Base-by-base conservation (phyloP, 1,140 invertebrate genomes). In the Glomeris maerens region DNA sequence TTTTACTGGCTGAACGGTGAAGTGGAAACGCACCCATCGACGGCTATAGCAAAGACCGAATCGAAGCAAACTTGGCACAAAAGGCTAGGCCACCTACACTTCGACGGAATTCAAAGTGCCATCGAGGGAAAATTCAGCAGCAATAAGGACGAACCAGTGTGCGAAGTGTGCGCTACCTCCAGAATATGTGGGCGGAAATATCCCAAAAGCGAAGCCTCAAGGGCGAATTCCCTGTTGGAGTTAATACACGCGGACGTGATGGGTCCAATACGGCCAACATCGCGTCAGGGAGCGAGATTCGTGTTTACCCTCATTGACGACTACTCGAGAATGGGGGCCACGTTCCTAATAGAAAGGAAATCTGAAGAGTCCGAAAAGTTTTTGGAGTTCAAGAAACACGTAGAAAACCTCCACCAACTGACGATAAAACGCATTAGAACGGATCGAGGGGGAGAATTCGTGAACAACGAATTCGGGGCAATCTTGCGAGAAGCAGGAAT, bases 321-420 rank as follows among this genome's bases (percentile, higher is more conserved):
- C 42, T n/a, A n/a, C n/a, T n/a, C n/a, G n/a, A n/a, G n/a, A n/a
- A n/a, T n/a, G n/a, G n/a, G n/a, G n/a, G n/a, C n/a, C 2, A 55
- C 67, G 2, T 64, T 66, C 41, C 69, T 71, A 52, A n/a, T 71
- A 0, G 64, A 64, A 57, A 38, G 42, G 4, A 72, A 71, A 57
- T 49, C 57, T 51, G 60, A 72, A 40, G 62, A 63, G 1, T 55
- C 55, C 29, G 17, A 59, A 4, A 53, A 47, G 44, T 45, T 70
- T 27, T 57, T 61, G 44, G 48, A 61, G 17, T 71, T 63, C 50
- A 49, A 69, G 13, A 54, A 51, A 36, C 51, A 61, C 36, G 55
- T 56, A 1, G 57, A 69, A 39, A 50, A 14, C 2, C 29, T 40
- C 27, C 39, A 36, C 21, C 48, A 31, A 13, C 46, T 26, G 2